These are phyloP conservation scores for Heterocephalus glaber DNA, from an alignment of 2,113 vertebrate genomes.

Conservation along the genomic window DNA sequence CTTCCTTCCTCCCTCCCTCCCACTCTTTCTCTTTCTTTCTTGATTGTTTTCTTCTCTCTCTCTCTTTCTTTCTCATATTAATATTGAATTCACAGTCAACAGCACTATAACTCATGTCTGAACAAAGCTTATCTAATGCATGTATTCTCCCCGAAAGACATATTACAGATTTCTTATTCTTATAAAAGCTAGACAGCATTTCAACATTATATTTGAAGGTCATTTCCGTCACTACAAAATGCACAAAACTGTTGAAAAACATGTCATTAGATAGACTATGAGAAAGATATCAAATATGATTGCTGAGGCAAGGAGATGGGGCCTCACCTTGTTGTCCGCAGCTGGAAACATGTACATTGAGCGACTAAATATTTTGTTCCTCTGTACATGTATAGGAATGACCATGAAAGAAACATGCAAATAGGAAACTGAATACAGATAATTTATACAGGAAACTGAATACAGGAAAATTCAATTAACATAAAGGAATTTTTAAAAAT, in stretches of 20 bases:
- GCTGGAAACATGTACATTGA: not conserved
- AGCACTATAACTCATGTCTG: not conserved
- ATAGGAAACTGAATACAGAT: not conserved
- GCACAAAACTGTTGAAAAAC: not conserved
- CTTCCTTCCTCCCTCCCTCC: not conserved
- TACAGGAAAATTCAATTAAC: conserved; percentile 27
- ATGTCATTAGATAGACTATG: not conserved
- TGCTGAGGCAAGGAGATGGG: not conserved
- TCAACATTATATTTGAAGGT: not conserved
- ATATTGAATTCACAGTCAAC: not conserved
- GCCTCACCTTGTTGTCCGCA: not conserved
- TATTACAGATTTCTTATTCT: not conserved
- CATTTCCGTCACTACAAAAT: not conserved
- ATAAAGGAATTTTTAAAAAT: not conserved
- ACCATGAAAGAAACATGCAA: not conserved
- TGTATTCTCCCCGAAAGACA: not conserved
- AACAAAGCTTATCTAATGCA: not conserved
- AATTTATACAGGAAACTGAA: not conserved
- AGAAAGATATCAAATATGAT: not conserved
- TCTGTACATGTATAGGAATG: not conserved
- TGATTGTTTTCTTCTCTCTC: not conserved
- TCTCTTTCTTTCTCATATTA: not conserved
- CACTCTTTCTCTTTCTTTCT: not conserved
- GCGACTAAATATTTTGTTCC: not conserved
- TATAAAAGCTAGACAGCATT: not conserved